Evolutionary conservation across 2,113 vertebrate species (phyloP), one percentile per base, ranked within the genome.

Genomic region (Neotragus moschatus): DNA sequence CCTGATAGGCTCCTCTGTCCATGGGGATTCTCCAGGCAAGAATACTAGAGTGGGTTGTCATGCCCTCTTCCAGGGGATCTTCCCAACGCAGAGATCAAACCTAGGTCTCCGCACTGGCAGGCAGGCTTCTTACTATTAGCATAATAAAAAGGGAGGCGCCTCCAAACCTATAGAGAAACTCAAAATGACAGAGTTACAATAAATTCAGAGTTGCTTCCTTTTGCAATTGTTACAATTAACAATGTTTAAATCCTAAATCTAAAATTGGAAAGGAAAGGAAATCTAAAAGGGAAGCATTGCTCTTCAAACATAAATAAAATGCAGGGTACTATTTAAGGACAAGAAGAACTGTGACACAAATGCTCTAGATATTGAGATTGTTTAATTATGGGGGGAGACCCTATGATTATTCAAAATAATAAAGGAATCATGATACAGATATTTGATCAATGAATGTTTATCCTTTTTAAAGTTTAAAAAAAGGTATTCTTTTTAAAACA

Each of bases 161-260:
- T 33, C 61, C 55, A 96, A 80, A 87, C 58, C 73, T 45, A 26
- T 1, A 6, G 17, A 4, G 43, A 88, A 63, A 88, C 36, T 51
- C 13, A 33, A 88, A 39, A 84, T 66, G 39, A 86, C 19, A 77
- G 7, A n/a, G n/a, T 80, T 84, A 43, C 43, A 43, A 39, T 36
- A 92, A 70, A 30, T 61, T 28, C 33, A 23, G 17, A 61, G 8
- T 13, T 60, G 26, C 45, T 43, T 96, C 91, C 45, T 58, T 90
- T 51, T 30, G 36, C n/a, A n/a, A n/a, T n/a, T n/a, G n/a, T n/a
- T n/a, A n/a, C n/a, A 21, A 92, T 61, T 84, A 90, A 84, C 1
- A 92, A 26, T 43, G 43, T 84, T 70, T 93, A 94, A 96, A 70
- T 73, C 87, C 28, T 81, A 97, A 90, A 58, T 4, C 60, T 94